Conservation (phyloP, 2,113 vertebrate genomes). For the Semicossyphus pulcher region DNA sequence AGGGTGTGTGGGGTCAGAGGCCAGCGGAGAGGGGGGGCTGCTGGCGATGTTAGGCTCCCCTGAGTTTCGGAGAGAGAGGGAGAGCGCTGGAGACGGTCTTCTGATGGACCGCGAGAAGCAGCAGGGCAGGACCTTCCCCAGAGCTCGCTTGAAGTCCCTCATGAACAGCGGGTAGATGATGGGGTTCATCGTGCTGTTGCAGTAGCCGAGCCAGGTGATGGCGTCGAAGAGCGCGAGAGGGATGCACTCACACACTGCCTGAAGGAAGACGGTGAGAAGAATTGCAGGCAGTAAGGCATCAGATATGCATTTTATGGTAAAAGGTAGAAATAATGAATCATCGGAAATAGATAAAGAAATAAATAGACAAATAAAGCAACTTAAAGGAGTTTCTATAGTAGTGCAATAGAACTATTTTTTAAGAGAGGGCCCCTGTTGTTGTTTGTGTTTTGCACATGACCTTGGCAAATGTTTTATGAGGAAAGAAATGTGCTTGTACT, state of each 20-base stretch:
- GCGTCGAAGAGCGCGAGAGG: constrained; percentile 89
- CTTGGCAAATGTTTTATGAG: no score
- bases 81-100: constrained; percentile 84
- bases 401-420: no score
- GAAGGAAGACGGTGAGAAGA: background rate
- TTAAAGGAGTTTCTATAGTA: no score
- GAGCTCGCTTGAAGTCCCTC: constrained; percentile 96
- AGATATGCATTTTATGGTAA: background rate
- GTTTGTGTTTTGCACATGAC: no score
- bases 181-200: constrained; percentile 99
- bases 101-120: constrained; percentile 76
- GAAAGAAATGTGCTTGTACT: no score
- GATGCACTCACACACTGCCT: constrained; percentile 92
- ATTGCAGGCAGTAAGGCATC: background rate
- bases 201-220: constrained; percentile 98
- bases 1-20: constrained; percentile 77
- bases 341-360: no score
- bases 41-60: constrained; percentile 86
- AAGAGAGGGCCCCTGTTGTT: no score
- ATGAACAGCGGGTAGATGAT: constrained; percentile 98
- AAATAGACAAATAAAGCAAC: no score
- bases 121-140: constrained; percentile 91
- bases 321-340: background rate
- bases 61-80: constrained; percentile 92
- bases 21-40: constrained; percentile 69